A percentile compares a stretch with the other conserved stretches of the same genome.
These are phyloP conservation scores for Mustelus asterias DNA, from an alignment of 2,113 vertebrate genomes.

Conservation along the genomic window DNA sequence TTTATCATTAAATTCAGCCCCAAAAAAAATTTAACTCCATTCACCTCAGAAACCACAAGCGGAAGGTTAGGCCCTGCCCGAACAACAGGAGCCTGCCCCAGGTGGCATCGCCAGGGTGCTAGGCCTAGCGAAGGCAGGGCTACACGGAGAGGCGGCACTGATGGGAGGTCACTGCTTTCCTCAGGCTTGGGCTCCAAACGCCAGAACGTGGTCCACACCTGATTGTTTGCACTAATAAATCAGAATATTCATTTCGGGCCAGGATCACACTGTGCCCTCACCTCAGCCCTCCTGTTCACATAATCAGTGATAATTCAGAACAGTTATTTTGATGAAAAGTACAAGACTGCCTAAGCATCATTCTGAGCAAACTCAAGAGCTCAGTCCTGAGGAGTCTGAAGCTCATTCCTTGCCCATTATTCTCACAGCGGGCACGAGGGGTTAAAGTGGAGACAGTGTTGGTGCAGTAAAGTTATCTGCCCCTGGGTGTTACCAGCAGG, in stretches of 20 bases:
- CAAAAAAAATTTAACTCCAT: neutral
- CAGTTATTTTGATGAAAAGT: neutral
- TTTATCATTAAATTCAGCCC: neutral
- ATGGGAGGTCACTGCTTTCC: neutral
- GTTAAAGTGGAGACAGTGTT: neutral
- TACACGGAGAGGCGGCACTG: neutral
- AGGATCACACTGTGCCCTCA: neutral
- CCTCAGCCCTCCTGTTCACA: neutral
- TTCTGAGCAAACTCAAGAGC: neutral
- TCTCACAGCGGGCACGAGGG: neutral
- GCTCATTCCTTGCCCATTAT: neutral
- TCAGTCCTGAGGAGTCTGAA: neutral
- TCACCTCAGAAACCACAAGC: neutral
- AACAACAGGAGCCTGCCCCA: neutral
- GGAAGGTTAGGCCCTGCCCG: neutral
- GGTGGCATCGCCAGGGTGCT: neutral
- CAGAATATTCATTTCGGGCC: neutral
- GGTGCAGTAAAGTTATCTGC: neutral
- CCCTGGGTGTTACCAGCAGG: neutral
- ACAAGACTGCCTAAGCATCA: neutral
- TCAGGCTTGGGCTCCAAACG: neutral
- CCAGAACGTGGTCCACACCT: neutral
- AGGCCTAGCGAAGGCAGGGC: too few species aligned
- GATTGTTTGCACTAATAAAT: neutral
- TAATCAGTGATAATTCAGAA: neutral